phyloP scores from a whole-genome alignment of 1,140 invertebrate genomes.

The Aphelinus certus region DNA sequence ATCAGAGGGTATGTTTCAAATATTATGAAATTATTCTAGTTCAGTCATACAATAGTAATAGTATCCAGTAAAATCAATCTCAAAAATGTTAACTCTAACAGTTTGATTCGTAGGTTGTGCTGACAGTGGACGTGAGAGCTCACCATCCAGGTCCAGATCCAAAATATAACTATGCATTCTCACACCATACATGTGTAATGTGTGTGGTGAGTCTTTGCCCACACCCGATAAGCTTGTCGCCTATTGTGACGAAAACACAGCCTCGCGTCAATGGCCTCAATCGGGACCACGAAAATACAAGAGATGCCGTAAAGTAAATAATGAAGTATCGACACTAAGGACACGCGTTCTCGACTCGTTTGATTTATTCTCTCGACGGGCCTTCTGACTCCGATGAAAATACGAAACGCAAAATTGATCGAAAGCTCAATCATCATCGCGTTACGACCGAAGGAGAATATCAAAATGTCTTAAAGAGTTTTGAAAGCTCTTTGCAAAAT shows the following conservation, averaged over 20 bases:
- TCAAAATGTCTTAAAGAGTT: constrained; percentile 65
- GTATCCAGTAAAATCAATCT: no score
- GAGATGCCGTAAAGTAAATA: constrained; percentile 77
- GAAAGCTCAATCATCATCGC: constrained; percentile 59
- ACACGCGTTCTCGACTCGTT: constrained; percentile 60
- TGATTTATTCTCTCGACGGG: constrained; percentile 55
- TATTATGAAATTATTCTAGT: constrained; percentile 10
- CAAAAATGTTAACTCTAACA: no score
- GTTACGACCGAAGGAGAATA: constrained; percentile 63
- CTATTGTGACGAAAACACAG: constrained; percentile 85
- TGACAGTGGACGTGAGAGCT: constrained; percentile 82
- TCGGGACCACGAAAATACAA: constrained; percentile 82
- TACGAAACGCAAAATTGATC: constrained; percentile 57
- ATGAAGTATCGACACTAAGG: constrained; percentile 63
- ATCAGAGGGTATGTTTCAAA: constrained; percentile 71
- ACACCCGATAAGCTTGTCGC: constrained; percentile 80
- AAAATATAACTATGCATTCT: constrained; percentile 65
- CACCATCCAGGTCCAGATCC: constrained; percentile 83
- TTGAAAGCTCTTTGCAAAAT: constrained; percentile 68
- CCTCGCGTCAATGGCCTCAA: constrained; percentile 78
- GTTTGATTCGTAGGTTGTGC: constrained; percentile 79
- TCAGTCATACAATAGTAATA: not conserved
- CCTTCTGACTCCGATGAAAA: constrained; percentile 66
- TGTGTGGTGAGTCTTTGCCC: constrained; percentile 75
- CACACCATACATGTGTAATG: constrained; percentile 76